Evolutionary conservation across 2,113 vertebrate genomes (phyloP), one percentile per base, ranked within the genome.

Genomic region (Peucedramus taeniatus): DNA sequence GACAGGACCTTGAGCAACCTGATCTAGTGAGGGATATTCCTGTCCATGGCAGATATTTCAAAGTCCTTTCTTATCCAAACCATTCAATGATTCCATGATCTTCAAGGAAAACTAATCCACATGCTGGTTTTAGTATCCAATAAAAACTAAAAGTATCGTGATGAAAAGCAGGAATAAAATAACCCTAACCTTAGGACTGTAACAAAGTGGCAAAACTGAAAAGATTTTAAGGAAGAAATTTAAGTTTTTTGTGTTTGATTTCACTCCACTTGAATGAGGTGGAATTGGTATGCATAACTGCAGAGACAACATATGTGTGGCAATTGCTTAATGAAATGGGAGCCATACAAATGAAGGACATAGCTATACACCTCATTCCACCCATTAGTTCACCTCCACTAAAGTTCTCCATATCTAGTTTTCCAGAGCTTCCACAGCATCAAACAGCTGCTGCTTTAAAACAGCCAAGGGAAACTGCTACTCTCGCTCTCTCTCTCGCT

Each of bases 241-340:
- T 75, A 45, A 31, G 5, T 65, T 70, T 88, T 11, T 31, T 23
- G 7, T 11, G 6, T 26, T 72, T 85, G 31, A 57, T 85, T 91
- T 89, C 37, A 39, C 17, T 81, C 83, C 30, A 27, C 33, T 88
- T 50, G n/a, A 70, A 83, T 20, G 15, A 80, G 42, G 21, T 47
- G 9, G 3, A 23, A 59, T 53, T 50, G 12, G 26, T 45, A 57
- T 49, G 35, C 35, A 77, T 35, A 84, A 39, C 24, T 0, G 2
- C 10, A 83, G 44, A 47, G 17, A 57, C 10, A 90, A 71, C 57
- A 61, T 53, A 59, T 47, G 35, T 74, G 40, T 83, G 37, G 72
- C 35, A 86, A 81, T n/a, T 88, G 33, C 31, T 54, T 70, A 72
- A 80, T 83, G n/a, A 79, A 93, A 92, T 86, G 59, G 39, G 22